Evolutionary conservation across 2,113 vertebrate genomes (phyloP).

Genomic region (Trochalopteron elliotii): DNA sequence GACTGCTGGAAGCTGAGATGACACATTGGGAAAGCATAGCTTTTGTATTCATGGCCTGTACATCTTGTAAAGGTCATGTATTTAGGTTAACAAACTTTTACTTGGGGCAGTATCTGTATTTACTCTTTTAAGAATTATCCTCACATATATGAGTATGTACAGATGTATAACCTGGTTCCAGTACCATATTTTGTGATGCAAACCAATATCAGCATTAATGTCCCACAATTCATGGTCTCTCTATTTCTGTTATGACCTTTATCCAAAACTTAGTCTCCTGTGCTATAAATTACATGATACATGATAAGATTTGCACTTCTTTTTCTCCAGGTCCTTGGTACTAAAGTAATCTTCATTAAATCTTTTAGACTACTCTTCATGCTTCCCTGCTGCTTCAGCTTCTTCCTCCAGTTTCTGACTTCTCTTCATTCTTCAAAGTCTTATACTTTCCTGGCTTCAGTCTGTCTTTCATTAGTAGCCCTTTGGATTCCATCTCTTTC

Average conservation of each 20-base stretch:
- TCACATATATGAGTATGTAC: neutral
- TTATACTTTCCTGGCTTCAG: neutral
- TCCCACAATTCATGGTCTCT: neutral
- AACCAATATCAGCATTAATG: neutral
- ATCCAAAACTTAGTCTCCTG: neutral
- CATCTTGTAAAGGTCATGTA: neutral
- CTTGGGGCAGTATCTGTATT: neutral
- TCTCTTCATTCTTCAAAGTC: neutral
- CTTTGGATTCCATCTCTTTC: neutral
- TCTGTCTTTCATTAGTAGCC: neutral
- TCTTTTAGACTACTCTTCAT: neutral
- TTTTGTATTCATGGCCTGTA: neutral
- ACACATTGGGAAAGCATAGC: neutral
- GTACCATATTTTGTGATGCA: neutral
- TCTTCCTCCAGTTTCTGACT: neutral
- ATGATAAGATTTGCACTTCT: neutral
- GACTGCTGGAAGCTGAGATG: neutral
- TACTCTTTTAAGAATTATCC: neutral
- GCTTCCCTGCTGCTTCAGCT: neutral
- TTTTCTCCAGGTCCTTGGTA: neutral
- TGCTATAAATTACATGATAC: neutral
- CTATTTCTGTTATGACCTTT: neutral
- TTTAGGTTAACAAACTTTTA: neutral
- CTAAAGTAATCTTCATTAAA: neutral
- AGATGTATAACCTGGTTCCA: neutral